A percentile compares a stretch with the other conserved stretches of the same genome.
Conservation (phyloP, 2,113 vertebrate genomes). For the Recurvirostra avosetta region DNA sequence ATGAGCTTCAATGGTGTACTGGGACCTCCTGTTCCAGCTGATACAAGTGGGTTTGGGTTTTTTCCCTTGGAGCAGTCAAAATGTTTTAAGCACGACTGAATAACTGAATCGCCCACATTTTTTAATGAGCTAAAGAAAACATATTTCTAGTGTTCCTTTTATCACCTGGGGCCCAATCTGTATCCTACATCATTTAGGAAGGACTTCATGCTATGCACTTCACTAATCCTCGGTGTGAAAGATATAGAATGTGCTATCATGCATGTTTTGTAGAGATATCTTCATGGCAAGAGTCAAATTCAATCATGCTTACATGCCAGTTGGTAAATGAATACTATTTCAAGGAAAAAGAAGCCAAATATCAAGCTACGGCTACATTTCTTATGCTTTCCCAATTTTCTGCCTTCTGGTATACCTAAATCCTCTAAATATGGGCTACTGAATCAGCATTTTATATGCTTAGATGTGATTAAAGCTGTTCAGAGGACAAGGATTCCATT, state of each 20-base stretch:
- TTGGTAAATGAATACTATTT: neutral
- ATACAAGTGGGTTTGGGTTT: neutral
- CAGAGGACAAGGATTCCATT: constrained; percentile 17
- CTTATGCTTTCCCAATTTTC: constrained; percentile 10
- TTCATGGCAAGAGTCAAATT: neutral
- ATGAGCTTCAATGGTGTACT: neutral
- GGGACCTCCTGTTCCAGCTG: neutral
- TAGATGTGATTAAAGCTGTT: neutral
- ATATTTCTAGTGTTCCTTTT: neutral
- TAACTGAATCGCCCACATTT: neutral
- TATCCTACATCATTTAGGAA: neutral
- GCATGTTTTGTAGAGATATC: neutral
- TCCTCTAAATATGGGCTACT: constrained; percentile 36
- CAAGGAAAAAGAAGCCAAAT: neutral
- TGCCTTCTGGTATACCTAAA: constrained; percentile 20
- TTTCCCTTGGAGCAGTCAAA: neutral
- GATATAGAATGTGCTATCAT: neutral
- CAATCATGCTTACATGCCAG: neutral
- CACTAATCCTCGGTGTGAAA: neutral
- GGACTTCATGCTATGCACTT: neutral
- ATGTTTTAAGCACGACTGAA: neutral
- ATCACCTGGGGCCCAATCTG: neutral
- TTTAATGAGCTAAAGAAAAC: neutral
- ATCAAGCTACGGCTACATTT: neutral
- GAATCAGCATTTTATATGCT: constrained; percentile 53